phyloP scores from a whole-genome alignment of 2,888 invertebrate genomes.

The Drosophila nr. medialis region DNA sequence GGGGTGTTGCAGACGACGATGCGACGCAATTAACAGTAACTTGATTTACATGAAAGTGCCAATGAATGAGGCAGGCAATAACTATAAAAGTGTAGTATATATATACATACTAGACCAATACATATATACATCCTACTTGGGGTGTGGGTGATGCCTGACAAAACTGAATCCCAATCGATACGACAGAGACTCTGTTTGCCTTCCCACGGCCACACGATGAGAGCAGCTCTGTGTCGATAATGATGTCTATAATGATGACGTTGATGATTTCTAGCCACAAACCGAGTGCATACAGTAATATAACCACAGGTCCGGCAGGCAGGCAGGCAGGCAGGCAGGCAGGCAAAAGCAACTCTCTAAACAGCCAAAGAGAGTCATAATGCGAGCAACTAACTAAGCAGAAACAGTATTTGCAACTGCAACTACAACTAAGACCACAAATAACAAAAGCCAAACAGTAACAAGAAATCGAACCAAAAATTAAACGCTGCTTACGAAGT shows the following conservation, averaged over 20 bases:
- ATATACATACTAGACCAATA: neutral
- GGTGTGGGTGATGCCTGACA: constrained; percentile 44
- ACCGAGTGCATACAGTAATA: constrained; percentile 43
- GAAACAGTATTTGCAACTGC: constrained; percentile 59
- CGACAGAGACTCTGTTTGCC: constrained; percentile 45
- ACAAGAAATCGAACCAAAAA: constrained; percentile 46
- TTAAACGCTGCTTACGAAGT: constrained; percentile 23
- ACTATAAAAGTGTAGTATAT: constrained; percentile 10
- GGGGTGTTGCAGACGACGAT: constrained; percentile 25
- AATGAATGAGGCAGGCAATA: constrained; percentile 56
- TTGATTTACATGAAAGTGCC: constrained; percentile 67
- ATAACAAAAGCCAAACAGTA: constrained; percentile 40
- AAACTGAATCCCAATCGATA: constrained; percentile 39
- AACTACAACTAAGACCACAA: constrained; percentile 35
- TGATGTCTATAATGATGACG: constrained; percentile 20
- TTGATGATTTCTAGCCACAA: constrained; percentile 46
- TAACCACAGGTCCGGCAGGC: constrained; percentile 58
- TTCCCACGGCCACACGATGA: constrained; percentile 59
- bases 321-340: constrained; percentile 22
- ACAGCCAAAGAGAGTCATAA: constrained; percentile 71
- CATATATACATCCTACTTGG: neutral
- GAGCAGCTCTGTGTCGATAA: constrained; percentile 18
- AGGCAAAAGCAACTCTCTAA: constrained; percentile 62
- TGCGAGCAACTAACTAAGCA: constrained; percentile 56
- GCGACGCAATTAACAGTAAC: constrained; percentile 68